Conservation (phyloP, 2,888 invertebrate species). For the Cephus runcator region DNA sequence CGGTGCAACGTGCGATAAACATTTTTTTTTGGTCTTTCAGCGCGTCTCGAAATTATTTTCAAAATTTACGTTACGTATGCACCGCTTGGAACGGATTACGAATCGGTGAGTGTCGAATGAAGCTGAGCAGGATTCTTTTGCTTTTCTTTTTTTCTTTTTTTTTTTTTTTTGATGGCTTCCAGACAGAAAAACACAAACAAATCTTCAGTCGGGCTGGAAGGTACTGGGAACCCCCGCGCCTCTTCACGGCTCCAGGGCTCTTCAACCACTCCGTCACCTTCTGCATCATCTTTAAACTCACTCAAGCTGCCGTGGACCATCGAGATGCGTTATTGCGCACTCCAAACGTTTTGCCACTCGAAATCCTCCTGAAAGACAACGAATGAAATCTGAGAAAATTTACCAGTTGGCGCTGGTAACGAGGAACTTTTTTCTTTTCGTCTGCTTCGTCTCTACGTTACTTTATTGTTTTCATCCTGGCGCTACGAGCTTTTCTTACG, state of each 20-base stretch:
- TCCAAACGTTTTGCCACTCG: neutral
- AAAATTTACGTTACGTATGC: too few relatives aligned
- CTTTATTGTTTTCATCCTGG: neutral
- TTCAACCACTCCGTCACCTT: neutral
- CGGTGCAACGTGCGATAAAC: too few relatives aligned
- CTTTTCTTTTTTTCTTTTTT: too few relatives aligned
- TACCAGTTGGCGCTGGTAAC: neutral
- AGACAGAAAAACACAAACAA: constrained; percentile 6
- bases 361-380: neutral
- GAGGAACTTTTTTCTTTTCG: neutral
- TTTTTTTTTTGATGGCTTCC: neutral
- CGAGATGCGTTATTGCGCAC: constrained; percentile 7
- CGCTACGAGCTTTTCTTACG: too few relatives aligned
- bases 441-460: neutral
- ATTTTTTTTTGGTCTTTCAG: too few relatives aligned
- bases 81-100: neutral
- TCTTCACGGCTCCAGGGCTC: neutral
- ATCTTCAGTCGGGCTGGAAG: neutral
- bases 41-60: too few relatives aligned
- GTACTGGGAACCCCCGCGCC: neutral
- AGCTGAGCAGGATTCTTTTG: neutral
- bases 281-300: too few relatives aligned
- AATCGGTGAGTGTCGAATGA: constrained; percentile 1
- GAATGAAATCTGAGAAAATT: neutral
- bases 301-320: neutral